Evolutionary conservation across 2,113 vertebrate species (phyloP).

Genomic region (Trogon melanurus): DNA sequence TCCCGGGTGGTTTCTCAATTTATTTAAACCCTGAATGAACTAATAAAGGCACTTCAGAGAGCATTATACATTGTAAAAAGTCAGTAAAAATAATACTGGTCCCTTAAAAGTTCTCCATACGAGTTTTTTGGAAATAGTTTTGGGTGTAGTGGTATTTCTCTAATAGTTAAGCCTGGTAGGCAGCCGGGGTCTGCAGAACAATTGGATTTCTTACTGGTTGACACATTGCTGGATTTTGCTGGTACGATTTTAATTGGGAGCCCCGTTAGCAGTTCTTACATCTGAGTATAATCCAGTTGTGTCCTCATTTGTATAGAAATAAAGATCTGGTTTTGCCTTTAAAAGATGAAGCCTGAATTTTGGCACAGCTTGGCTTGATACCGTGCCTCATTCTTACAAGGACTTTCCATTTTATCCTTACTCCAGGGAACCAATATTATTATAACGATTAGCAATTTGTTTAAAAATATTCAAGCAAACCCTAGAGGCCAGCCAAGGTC

Average conservation of each 20-base stretch:
- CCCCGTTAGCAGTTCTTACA: constrained; percentile 3
- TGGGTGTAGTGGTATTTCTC: neutral
- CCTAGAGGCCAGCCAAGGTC: neutral
- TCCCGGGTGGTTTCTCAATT: constrained; percentile 31
- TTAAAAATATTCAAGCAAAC: neutral
- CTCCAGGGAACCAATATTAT: neutral
- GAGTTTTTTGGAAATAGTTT: neutral
- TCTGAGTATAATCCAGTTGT: neutral
- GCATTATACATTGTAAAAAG: constrained; percentile 10
- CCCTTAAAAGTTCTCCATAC: constrained; percentile 29
- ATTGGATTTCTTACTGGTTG: constrained; percentile 26
- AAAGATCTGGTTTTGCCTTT: neutral
- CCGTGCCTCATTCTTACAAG: neutral
- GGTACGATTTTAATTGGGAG: constrained; percentile 49
- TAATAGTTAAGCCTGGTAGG: neutral
- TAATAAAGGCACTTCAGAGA: constrained; percentile 60
- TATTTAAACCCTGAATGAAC: constrained; percentile 41
- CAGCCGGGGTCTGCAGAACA: neutral
- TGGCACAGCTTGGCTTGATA: neutral
- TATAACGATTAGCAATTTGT: neutral
- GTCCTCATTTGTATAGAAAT: constrained; percentile 22
- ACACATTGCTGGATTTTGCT: neutral
- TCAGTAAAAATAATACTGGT: neutral
- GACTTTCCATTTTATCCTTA: neutral
- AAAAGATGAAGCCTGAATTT: neutral